phyloP scores from a whole-genome alignment of 2,888 invertebrate genomes.

The Aphidoletes aphidimyza region DNA sequence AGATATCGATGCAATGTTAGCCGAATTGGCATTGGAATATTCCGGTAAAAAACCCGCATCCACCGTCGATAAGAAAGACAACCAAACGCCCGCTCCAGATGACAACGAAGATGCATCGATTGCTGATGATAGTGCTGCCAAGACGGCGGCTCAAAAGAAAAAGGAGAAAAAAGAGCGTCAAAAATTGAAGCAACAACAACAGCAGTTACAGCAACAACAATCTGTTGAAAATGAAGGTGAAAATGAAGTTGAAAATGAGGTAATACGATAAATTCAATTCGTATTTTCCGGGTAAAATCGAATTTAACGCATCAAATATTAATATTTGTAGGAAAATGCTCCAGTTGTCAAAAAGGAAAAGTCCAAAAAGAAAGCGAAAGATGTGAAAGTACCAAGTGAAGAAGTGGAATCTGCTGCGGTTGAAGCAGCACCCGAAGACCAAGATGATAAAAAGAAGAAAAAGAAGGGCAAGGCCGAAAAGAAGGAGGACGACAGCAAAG shows the following conservation, averaged over 20 bases:
- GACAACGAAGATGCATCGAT: conserved; percentile 63
- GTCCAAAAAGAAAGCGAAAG: conserved; percentile 71
- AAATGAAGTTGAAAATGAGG: conserved; percentile 61
- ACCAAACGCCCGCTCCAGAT: conserved; percentile 57
- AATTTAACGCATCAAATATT: no score
- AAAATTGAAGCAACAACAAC: conserved; percentile 67
- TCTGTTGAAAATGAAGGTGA: conserved; percentile 55
- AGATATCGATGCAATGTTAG: conserved; percentile 84
- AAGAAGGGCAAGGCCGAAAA: conserved; percentile 60
- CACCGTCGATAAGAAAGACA: conserved; percentile 57
- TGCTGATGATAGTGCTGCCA: conserved; percentile 73
- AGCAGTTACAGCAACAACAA: conserved; percentile 59
- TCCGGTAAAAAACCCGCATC: conserved; percentile 70
- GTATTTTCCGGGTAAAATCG: no score
- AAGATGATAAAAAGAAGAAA: conserved; percentile 65
- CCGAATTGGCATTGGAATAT: conserved; percentile 85
- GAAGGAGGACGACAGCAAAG: conserved; percentile 70
- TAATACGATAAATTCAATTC: conserved; percentile 59
- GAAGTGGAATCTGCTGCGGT: conserved; percentile 64
- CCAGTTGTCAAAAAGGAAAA: conserved; percentile 62
- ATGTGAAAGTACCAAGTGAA: conserved; percentile 80
- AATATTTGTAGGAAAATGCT: conserved; percentile 61
- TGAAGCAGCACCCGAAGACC: conserved; percentile 61
- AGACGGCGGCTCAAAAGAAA: conserved; percentile 88
- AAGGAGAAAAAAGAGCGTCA: conserved; percentile 88